These are phyloP conservation scores for Choristoneura fumiferana DNA, from an alignment of 1,140 invertebrate genomes.

Conservation along the genomic window DNA sequence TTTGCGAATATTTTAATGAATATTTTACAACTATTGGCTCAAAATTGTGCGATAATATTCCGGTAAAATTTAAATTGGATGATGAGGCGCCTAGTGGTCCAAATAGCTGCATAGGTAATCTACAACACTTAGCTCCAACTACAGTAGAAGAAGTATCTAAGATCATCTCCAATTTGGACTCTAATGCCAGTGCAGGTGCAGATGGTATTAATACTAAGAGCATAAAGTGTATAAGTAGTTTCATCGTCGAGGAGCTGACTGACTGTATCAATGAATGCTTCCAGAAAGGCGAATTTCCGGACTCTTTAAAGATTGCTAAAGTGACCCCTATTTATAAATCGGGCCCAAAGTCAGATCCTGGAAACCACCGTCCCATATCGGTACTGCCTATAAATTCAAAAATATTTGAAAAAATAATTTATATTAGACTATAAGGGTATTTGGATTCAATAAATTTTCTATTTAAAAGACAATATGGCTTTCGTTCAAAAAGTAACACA, in stretches of 20 bases:
- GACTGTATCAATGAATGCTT: background rate
- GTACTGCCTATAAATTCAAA: background rate
- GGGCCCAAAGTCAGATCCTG: background rate
- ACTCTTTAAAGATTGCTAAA: background rate
- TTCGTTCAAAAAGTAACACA: background rate
- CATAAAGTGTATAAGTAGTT: background rate
- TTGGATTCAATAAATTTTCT: background rate
- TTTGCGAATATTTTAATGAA: slow-evolving; percentile 1
- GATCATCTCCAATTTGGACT: background rate
- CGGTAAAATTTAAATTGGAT: background rate
- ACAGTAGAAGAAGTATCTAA: background rate
- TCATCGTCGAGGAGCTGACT: background rate
- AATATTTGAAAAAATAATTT: slow-evolving; percentile 7
- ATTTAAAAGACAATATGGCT: background rate
- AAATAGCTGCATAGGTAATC: background rate
- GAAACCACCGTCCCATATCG: background rate
- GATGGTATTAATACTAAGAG: background rate
- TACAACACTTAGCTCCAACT: background rate
- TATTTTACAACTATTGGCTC: slow-evolving; percentile 9
- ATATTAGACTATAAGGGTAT: background rate
- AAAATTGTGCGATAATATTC: background rate
- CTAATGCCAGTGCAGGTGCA: background rate
- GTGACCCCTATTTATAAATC: background rate
- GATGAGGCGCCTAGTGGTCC: background rate
- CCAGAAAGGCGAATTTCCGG: background rate